Evolutionary conservation across 1,140 invertebrate genomes (phyloP), one percentile per base, ranked within the genome.

Genomic region (Linepithema humile): DNA sequence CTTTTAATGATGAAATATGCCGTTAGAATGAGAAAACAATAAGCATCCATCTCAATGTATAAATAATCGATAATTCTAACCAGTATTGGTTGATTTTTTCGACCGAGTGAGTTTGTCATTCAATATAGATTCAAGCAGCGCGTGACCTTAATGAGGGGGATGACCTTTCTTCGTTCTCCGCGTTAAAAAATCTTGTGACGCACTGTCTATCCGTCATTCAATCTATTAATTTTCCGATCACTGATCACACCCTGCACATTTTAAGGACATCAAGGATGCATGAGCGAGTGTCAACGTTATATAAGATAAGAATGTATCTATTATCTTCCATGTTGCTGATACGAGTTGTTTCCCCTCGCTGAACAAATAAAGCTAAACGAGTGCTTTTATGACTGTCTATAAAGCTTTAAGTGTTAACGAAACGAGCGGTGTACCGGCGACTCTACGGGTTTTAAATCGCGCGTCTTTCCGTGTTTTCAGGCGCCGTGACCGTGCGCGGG

Each of bases 321-420:
- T 57, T 82, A 74, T 23, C 40, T 59, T 74, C 50, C 32, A 59
- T 23, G 75, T 82, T 29, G 23, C 72, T 53, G 53, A 17, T 45
- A 38, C 26, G n/a, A 6, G 55, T 43, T 29, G 15, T 32, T 9
- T 23, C 40, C 26, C 32, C 50, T 20, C 23, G 35, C 32, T 90
- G 87, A 84, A 91, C 91, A 93, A 93, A 94, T 93, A 93, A 93
- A 93, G 92, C 92, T 92, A 91, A 94, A 93, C 92, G 92, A 90
- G 90, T 88, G 88, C 86, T 92, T 94, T 94, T 94, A 94, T 88
- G 92, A 85, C 90, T 88, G 90, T 90, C 94, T 94, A 94, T 94
- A 94, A 94, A 94, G 89, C 93, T 94, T 94, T 94, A 94, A 94
- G 94, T 93, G 93, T 94, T 93, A 91, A 91, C 93, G 91, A 94